Conservation (phyloP, 2,113 vertebrate genomes). For the Chloropsis cyanopogon region DNA sequence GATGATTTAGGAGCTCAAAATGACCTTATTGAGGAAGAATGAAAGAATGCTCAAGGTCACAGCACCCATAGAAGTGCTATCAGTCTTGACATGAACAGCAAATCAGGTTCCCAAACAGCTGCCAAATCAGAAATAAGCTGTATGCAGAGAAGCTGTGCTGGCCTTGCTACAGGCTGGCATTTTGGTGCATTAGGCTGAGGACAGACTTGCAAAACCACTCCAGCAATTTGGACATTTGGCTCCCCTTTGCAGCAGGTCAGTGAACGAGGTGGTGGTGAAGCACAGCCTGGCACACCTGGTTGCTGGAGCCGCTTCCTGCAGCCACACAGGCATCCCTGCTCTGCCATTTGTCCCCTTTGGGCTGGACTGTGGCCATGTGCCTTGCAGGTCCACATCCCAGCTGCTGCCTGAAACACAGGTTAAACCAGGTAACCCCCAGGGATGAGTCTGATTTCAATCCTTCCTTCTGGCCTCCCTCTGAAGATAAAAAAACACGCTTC, state of each 20-base stretch:
- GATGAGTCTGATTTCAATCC: background rate
- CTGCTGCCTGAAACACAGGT: background rate
- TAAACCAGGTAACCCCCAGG: background rate
- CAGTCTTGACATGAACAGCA: conserved; percentile 3
- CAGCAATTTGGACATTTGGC: background rate
- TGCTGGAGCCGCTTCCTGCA: background rate
- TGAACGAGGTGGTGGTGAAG: background rate
- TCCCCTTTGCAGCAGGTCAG: background rate
- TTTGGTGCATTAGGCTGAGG: conserved; percentile 8
- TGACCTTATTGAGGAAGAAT: conserved; percentile 24
- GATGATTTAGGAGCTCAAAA: background rate
- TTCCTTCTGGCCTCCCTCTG: background rate
- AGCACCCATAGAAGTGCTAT: background rate
- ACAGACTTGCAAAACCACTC: background rate
- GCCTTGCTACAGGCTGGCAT: conserved; percentile 7
- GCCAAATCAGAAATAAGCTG: conserved; percentile 16
- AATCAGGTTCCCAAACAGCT: conserved; percentile 21
- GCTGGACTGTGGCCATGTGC: background rate
- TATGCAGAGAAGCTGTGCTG: background rate
- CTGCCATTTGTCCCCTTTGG: background rate
- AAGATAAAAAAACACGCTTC: background rate
- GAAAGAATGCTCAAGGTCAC: conserved; percentile 36
- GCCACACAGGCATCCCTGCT: background rate
- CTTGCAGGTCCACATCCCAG: background rate
- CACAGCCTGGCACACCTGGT: background rate